Evolutionary conservation across 2,797 vertebrate species (phyloP).

Genomic region (Sebastes matsubarae): DNA sequence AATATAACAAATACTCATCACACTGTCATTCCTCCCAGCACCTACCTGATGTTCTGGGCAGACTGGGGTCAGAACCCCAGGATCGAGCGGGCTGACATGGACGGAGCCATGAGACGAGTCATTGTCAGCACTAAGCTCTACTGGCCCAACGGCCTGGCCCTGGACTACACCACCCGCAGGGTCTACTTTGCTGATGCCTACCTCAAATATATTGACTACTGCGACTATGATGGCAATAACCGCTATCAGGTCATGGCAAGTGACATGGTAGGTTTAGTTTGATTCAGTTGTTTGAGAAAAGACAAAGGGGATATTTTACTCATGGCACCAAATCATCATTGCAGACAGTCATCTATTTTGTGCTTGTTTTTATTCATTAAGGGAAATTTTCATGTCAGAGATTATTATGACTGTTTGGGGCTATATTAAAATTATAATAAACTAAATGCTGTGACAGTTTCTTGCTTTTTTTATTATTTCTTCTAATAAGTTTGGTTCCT

Average conservation of each 20-base stretch:
- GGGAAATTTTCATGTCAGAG: background rate
- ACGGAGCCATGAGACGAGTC: conserved; percentile 69
- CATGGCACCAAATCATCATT: background rate
- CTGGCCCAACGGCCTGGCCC: conserved; percentile 82
- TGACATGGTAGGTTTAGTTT: conserved; percentile 85
- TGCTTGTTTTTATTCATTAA: background rate
- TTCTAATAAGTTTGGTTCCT: background rate
- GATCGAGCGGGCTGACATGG: conserved; percentile 79
- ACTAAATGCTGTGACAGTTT: background rate
- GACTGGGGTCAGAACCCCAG: conserved; percentile 84
- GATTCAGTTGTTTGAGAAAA: background rate
- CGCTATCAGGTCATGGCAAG: conserved; percentile 91
- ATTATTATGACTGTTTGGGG: background rate
- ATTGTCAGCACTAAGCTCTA: conserved; percentile 81
- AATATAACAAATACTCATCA: background rate
- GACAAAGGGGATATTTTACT: background rate
- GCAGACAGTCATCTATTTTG: background rate
- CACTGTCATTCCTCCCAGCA: conserved; percentile 54
- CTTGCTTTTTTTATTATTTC: background rate
- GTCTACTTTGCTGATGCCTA: conserved; percentile 94
- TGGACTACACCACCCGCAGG: conserved; percentile 87
- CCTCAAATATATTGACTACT: conserved; percentile 94
- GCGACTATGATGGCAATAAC: conserved; percentile 91
- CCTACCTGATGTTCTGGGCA: conserved; percentile 82
- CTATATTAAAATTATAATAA: background rate